Base-by-base conservation (phyloP, 1,140 invertebrate genomes). In the Daktulosphaira vitifoliae region DNA sequence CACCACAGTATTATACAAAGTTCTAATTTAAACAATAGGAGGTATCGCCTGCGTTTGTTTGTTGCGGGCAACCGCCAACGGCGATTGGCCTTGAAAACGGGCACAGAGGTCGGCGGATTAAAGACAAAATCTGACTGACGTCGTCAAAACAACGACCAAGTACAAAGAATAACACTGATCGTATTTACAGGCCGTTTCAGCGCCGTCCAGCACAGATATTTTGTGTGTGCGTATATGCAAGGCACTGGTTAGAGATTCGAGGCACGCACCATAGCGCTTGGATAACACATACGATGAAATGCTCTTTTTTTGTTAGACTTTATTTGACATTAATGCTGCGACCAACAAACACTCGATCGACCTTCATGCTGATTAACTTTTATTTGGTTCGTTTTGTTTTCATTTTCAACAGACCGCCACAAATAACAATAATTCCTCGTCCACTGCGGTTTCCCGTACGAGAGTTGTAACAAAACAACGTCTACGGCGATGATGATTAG, bases 271-370 rank as follows among this genome's bases (percentile, higher is more conserved):
- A n/a, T n/a, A n/a, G n/a, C n/a, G n/a, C n/a, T n/a, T n/a, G n/a
- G n/a, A n/a, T n/a, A n/a, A n/a, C n/a, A n/a, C n/a, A n/a, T n/a
- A n/a, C n/a, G n/a, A n/a, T n/a, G n/a, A n/a, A n/a, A n/a, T n/a
- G n/a, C n/a, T n/a, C n/a, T n/a, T n/a, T n/a, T n/a, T 59, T 59
- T 59, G 54, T 59, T 59, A 42, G 54, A 33, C 5, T 33, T 33
- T 33, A 33, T 42, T 59, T 13, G 54, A 59, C 54, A 25, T 23
- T 20, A n/a, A 33, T 22, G n/a, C 39, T 18, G 22, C 11, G 53
- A 9, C 11, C n/a, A 11, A 16, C 39, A 44, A 26, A 42, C 26
- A 62, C 42, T 23, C 29, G 54, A 59, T 46, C 54, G 42, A 62
- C 56, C 56, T 62, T 62, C 56, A 29, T 62, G 42, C 56, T 25